phyloP scores from a whole-genome alignment of 2,888 invertebrate species.

The Nemotelus nigrinus region DNA sequence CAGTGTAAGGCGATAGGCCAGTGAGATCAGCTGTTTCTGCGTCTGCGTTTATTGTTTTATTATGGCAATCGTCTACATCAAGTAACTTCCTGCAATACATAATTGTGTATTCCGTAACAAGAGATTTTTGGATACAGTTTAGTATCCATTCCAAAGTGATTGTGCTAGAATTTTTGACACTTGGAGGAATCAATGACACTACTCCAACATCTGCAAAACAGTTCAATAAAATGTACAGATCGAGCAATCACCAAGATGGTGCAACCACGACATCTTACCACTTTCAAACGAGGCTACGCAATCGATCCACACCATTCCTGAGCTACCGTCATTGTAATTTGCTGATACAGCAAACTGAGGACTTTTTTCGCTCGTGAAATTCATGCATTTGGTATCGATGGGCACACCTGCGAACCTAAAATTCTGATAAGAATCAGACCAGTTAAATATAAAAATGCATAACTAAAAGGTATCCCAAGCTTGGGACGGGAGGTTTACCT shows the following conservation, averaged over 20 bases:
- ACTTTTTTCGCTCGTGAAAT: conserved; percentile 66
- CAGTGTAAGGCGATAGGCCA: conserved; percentile 65
- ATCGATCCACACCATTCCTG: conserved; percentile 86
- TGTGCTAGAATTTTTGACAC: conserved; percentile 65
- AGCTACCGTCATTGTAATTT: conserved; percentile 74
- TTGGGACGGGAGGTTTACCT: background rate
- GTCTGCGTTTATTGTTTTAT: conserved; percentile 63
- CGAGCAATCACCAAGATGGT: background rate
- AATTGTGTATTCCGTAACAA: conserved; percentile 78
- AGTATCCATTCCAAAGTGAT: conserved; percentile 80
- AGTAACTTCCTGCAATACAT: conserved; percentile 74
- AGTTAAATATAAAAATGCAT: too few relatives aligned
- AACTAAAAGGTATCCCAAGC: too few relatives aligned
- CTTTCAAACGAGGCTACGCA: conserved; percentile 64
- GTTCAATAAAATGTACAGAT: background rate
- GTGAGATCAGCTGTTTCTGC: conserved; percentile 54
- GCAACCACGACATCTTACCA: conserved; percentile 47
- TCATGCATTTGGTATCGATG: conserved; percentile 54
- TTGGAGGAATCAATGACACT: conserved; percentile 54
- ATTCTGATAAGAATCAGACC: conserved; percentile 51
- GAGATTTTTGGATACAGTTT: conserved; percentile 78
- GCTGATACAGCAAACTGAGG: conserved; percentile 80
- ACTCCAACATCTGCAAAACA: conserved; percentile 59
- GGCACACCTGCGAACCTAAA: conserved; percentile 70
- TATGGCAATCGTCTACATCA: conserved; percentile 61